A percentile compares a stretch with the other conserved stretches of the same genome.
Evolutionary conservation across 2,797 vertebrate species (phyloP).

Genomic region (Hippocampus kuda): DNA sequence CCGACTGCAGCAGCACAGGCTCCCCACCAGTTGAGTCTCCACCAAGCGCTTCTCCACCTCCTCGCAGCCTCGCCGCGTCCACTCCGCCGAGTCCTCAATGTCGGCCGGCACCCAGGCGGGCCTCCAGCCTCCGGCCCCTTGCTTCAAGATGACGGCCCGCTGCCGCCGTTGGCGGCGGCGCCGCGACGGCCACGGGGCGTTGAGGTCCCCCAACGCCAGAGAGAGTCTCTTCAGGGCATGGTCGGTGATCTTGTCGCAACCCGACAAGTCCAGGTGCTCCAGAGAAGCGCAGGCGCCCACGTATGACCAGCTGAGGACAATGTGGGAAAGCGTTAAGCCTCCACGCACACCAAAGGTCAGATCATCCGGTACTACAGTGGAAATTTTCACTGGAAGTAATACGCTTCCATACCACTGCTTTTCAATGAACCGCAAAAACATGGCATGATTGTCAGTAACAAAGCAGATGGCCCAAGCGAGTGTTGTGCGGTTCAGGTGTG

Average conservation of each 20-base stretch:
- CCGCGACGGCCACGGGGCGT: conserved; percentile 38
- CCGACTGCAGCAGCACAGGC: conserved; percentile 71
- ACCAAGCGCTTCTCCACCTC: conserved; percentile 59
- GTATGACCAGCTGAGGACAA: conserved; percentile 73
- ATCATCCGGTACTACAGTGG: no score
- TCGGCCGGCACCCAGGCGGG: conserved; percentile 85
- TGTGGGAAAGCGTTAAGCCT: neutral
- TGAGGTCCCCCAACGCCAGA: conserved; percentile 75
- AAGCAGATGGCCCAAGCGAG: no score
- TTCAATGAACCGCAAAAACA: no score
- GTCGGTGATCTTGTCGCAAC: conserved; percentile 92
- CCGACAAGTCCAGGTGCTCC: conserved; percentile 88
- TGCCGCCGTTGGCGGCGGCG: conserved; percentile 30
- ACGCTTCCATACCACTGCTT: no score
- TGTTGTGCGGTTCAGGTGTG: neutral
- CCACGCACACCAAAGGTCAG: no score
- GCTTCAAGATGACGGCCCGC: conserved; percentile 64
- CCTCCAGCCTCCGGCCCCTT: conserved; percentile 41
- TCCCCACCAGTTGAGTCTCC: conserved; percentile 62
- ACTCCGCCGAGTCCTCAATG: conserved; percentile 90
- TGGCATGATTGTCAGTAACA: no score
- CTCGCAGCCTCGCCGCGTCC: conserved; percentile 67
- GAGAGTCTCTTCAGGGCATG: conserved; percentile 80
- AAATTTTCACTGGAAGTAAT: no score
- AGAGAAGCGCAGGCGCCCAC: conserved; percentile 76